Evolutionary conservation across 2,888 invertebrate genomes (phyloP).

Genomic region (Drosophila crucigera): DNA sequence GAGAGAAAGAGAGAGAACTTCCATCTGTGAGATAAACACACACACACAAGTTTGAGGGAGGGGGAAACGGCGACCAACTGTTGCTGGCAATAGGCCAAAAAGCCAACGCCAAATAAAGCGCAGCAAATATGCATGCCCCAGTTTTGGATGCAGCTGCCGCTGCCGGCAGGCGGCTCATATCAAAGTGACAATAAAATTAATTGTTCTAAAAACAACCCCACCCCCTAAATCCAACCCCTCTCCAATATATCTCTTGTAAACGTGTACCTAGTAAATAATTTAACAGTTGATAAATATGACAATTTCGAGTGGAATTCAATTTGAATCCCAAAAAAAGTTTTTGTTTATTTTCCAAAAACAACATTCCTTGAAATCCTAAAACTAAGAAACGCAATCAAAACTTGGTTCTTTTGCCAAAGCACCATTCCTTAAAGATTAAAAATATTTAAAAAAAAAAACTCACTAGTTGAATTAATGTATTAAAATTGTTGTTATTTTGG

Average conservation of each 20-base stretch:
- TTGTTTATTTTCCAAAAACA: neutral
- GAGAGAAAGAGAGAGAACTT: neutral
- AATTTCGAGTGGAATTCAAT: neutral
- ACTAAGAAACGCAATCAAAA: neutral
- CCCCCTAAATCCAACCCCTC: neutral
- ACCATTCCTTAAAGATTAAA: neutral
- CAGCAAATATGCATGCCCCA: slow-evolving; percentile 50
- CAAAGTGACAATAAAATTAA: slow-evolving; percentile 50
- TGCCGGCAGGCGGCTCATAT: slow-evolving; percentile 25
- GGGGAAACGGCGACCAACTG: slow-evolving; percentile 42
- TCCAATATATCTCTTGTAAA: neutral
- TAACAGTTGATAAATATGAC: neutral
- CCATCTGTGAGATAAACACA: slow-evolving; percentile 29
- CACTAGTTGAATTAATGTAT: neutral
- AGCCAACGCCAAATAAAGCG: slow-evolving; percentile 19
- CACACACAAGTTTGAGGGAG: neutral
- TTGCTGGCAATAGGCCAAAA: slow-evolving; percentile 55
- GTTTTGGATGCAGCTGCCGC: slow-evolving; percentile 36
- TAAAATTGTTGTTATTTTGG: neutral
- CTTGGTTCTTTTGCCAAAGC: neutral
- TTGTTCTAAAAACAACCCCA: slow-evolving; percentile 11
- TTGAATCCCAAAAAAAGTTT: neutral
- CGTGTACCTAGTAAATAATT: neutral
- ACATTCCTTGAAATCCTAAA: neutral
- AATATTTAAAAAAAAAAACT: neutral